Evolutionary conservation across 2,113 vertebrate species (phyloP), one percentile per base, ranked within the genome.

Genomic region (Poicephalus meyeri): DNA sequence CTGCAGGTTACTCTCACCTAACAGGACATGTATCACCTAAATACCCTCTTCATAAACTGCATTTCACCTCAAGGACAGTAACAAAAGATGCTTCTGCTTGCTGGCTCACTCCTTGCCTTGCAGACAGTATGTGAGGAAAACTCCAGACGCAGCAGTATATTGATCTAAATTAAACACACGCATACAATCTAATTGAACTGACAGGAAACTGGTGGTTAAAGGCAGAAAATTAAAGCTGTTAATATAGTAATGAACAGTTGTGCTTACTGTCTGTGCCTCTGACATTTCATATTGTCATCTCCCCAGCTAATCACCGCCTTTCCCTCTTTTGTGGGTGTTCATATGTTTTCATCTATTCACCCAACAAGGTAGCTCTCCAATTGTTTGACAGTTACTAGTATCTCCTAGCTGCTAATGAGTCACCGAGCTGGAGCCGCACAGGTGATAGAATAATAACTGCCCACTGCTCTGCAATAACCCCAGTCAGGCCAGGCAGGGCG

Each of bases 161-260:
- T 97, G 97, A 97, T 97, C 92, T 96, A 96, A 97, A 95, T 97
- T 97, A 97, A 96, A 94, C 84, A 93, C 77, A 95, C 86, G 93
- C 81, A 80, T 80, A 74, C 69, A 93, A 42, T 91, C 94, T 97
- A 96, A 96, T 96, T 95, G 94, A 89, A 86, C 89, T 96, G 96
- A 96, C 92, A 93, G 87, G 86, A 85, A 94, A 96, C 94, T 90
- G 91, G 83, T 97, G 92, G 95, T 97, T 97, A 97, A 97, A 97
- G 80, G 92, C 91, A 96, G 96, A 97, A 97, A 97, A 97, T 96
- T 97, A 97, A 96, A 92, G 94, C 83, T 96, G 95, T 96, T 97
- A 97, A 97, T 97, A 89, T 88, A 95, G 94, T 97, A 97, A 97
- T 96, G 97, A 97, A 94, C 92, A 97, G 95, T 97, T 96, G 91